Percentiles rank a stretch among this genome's conserved stretches.
phyloP scores from a whole-genome alignment of 1,140 invertebrate species.

The Drosophila sturtevanti region DNA sequence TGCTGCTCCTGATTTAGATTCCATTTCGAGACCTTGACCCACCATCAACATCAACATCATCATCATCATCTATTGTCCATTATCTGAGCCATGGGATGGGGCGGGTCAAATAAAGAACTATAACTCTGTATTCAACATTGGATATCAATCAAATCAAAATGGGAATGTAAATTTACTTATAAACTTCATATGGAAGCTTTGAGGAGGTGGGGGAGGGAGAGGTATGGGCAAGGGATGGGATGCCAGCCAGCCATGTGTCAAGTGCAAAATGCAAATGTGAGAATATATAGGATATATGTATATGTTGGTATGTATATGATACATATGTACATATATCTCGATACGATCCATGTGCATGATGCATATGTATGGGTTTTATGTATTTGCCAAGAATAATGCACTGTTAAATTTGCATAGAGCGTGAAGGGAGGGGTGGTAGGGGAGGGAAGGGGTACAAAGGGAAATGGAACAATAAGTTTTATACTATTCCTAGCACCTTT shows the following conservation, averaged over 20 bases:
- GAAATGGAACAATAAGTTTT: constrained; percentile 77
- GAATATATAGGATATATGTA: no score
- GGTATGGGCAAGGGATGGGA: not conserved
- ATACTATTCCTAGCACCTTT: constrained; percentile 46
- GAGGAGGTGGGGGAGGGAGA: not conserved
- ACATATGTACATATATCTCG: constrained; percentile 14
- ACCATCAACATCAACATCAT: not conserved
- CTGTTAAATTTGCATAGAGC: constrained; percentile 76
- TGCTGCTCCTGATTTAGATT: not conserved
- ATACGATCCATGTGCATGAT: constrained; percentile 5
- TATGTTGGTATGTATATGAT: no score
- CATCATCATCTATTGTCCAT: constrained; percentile 18
- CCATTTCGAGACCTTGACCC: constrained; percentile 40
- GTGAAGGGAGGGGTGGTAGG: constrained; percentile 43
- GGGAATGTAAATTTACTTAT: constrained; percentile 12
- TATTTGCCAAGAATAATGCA: constrained; percentile 55
- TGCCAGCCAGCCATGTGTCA: constrained; percentile 14
- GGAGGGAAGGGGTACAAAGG: constrained; percentile 72
- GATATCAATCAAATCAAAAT: constrained; percentile 65
- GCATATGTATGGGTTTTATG: constrained; percentile 9
- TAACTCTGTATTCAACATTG: constrained; percentile 16
- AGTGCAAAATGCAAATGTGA: constrained; percentile 44
- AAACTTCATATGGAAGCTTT: constrained; percentile 27
- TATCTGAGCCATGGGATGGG: not conserved
- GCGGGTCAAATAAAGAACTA: not conserved